Percentiles rank a stretch among this genome's conserved stretches.
phyloP scores from a whole-genome alignment of 1,140 invertebrate species.

The Leptoteleia sp. region DNA sequence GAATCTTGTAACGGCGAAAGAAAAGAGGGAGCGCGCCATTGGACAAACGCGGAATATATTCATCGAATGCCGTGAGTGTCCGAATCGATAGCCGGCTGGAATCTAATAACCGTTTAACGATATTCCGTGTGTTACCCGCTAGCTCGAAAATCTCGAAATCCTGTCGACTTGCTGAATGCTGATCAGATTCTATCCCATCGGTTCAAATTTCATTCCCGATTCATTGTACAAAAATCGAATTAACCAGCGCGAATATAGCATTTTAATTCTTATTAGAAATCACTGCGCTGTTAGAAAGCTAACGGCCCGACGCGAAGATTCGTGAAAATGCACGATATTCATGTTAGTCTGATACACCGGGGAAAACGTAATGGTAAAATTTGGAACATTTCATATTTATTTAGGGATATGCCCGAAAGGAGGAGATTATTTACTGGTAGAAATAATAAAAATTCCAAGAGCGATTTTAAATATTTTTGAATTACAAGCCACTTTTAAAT shows the following conservation, averaged over 20 bases:
- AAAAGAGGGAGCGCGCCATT: slow-evolving; percentile 35
- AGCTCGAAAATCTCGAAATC: slow-evolving; percentile 50
- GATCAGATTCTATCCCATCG: slow-evolving; percentile 47
- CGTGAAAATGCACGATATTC: no score
- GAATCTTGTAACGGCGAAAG: slow-evolving; percentile 46
- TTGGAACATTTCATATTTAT: no score
- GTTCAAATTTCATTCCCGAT: slow-evolving; percentile 35
- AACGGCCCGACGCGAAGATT: no score
- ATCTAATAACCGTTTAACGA: slow-evolving; percentile 62
- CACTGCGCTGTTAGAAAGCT: not conserved
- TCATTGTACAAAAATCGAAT: slow-evolving; percentile 35
- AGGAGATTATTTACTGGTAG: no score
- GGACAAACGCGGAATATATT: slow-evolving; percentile 48
- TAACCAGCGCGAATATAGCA: slow-evolving; percentile 10
- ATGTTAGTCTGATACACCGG: no score
- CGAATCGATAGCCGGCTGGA: slow-evolving; percentile 48
- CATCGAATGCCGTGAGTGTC: slow-evolving; percentile 50
- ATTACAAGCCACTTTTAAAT: no score
- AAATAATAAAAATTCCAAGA: no score
- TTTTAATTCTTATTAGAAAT: slow-evolving; percentile 23
- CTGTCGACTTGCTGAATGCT: slow-evolving; percentile 44
- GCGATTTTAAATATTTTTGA: no score
- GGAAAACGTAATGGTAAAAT: no score
- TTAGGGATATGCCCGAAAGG: no score
- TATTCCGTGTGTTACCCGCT: slow-evolving; percentile 49